Evolutionary conservation across 2,888 invertebrate species (phyloP).

Genomic region (Hypselothyrea guttata): DNA sequence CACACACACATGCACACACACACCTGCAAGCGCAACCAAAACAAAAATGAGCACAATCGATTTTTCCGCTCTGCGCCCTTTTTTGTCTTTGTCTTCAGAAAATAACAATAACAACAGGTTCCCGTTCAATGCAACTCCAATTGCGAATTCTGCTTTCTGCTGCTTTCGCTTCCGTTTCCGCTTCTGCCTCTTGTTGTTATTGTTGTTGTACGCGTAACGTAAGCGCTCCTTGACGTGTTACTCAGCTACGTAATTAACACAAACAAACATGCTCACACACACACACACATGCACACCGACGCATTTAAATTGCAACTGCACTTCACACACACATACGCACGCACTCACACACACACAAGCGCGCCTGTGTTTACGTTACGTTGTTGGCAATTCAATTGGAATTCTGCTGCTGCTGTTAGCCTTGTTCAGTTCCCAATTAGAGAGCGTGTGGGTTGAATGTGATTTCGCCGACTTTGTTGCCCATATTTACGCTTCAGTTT

Average conservation of each 20-base stretch:
- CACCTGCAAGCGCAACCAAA: slow-evolving; percentile 49
- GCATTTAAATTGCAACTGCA: slow-evolving; percentile 38
- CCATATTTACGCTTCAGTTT: slow-evolving; percentile 13
- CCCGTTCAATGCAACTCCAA: slow-evolving; percentile 37
- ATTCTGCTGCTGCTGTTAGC: slow-evolving; percentile 13
- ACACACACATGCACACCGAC: slow-evolving; percentile 12
- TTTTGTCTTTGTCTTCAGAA: slow-evolving; percentile 18
- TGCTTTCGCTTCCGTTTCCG: slow-evolving; percentile 29
- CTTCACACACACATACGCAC: slow-evolving; percentile 11
- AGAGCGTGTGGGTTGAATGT: slow-evolving; percentile 21
- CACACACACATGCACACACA: slow-evolving; percentile 9
- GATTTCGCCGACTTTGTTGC: slow-evolving; percentile 28
- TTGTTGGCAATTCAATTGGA: slow-evolving; percentile 33
- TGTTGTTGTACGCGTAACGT: slow-evolving; percentile 9
- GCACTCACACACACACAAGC: slow-evolving; percentile 3
- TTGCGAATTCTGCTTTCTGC: slow-evolving; percentile 39
- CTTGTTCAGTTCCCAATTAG: slow-evolving; percentile 34
- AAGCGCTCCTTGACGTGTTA: slow-evolving; percentile 20
- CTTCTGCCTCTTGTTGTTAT: slow-evolving; percentile 21
- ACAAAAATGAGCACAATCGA: slow-evolving; percentile 80
- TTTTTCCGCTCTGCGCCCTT: slow-evolving; percentile 67
- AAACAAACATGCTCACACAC: slow-evolving; percentile 23
- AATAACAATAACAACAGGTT: slow-evolving; percentile 63
- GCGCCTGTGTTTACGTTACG: slow-evolving; percentile 12
- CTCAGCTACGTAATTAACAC: slow-evolving; percentile 32